Evolutionary conservation across 2,888 invertebrate genomes (phyloP).

Genomic region (Morpho achilles): DNA sequence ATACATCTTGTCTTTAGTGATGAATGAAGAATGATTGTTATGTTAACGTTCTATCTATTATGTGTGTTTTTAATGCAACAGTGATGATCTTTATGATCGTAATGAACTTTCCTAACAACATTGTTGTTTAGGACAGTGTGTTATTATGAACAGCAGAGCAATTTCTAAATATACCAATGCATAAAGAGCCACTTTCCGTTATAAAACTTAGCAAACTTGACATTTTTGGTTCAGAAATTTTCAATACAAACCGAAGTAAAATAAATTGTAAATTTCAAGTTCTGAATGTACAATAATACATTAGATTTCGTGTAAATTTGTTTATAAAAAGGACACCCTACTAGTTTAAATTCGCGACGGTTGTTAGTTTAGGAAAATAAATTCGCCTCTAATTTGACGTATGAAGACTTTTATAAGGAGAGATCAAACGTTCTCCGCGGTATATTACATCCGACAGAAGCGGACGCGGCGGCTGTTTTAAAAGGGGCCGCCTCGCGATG

Average conservation of each 20-base stretch:
- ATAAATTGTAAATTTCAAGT: no score
- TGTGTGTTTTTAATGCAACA: no score
- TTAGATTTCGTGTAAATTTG: no score
- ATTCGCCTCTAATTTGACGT: constrained; percentile 31
- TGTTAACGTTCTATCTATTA: background rate
- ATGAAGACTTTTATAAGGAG: constrained; percentile 43
- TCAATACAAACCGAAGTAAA: no score
- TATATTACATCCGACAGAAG: constrained; percentile 54
- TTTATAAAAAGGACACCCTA: no score
- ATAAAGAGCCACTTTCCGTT: no score
- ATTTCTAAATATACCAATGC: no score
- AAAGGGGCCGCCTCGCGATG: constrained; percentile 33
- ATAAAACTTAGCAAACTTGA: no score
- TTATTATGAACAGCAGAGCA: no score
- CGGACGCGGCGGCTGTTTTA: constrained; percentile 42
- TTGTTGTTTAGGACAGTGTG: no score
- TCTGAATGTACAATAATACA: no score
- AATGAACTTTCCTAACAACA: background rate
- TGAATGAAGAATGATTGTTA: background rate
- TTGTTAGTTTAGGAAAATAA: constrained; percentile 24
- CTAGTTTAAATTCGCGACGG: constrained; percentile 13
- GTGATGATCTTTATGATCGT: background rate
- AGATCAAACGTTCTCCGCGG: constrained; percentile 64
- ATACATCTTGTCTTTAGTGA: background rate
- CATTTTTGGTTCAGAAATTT: no score